phyloP scores from a whole-genome alignment of 1,140 invertebrate species.

The Leptinotarsa defecta region DNA sequence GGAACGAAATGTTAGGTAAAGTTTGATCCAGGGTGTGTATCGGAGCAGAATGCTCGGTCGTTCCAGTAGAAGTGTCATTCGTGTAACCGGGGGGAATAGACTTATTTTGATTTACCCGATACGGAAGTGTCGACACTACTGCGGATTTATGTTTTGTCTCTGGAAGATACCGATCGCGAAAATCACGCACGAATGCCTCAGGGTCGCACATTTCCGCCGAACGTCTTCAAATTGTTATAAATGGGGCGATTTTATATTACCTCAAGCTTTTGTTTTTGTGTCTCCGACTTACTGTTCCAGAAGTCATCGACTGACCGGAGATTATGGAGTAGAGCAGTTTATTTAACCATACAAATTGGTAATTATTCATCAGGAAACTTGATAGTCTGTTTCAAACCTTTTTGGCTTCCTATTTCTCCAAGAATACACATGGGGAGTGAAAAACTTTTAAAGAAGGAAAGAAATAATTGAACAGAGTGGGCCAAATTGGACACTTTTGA shows the following conservation, averaged over 20 bases:
- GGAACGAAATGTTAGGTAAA: constrained; percentile 27
- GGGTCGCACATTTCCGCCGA: constrained; percentile 10
- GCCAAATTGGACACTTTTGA: no score
- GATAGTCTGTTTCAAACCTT: no score
- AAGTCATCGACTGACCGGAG: no score
- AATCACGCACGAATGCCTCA: constrained; percentile 12
- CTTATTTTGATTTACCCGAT: constrained; percentile 27
- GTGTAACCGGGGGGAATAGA: constrained; percentile 16
- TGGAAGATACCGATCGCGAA: constrained; percentile 14
- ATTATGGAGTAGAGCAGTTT: no score
- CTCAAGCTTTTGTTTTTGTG: constrained; percentile 8
- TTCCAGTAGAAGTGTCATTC: constrained; percentile 18
- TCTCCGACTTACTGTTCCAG: no score
- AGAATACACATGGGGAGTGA: no score
- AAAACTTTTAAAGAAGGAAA: no score
- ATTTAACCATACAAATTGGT: no score
- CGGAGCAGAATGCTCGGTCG: constrained; percentile 22
- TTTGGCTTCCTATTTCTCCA: no score
- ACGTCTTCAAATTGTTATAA: constrained; percentile 3
- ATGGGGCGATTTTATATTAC: constrained; percentile 3
- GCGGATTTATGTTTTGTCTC: constrained; percentile 25
- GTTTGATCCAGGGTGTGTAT: constrained; percentile 26
- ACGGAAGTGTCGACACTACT: constrained; percentile 24
- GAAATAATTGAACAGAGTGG: no score
- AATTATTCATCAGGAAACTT: no score